Evolutionary conservation across 2,113 vertebrate genomes (phyloP), one percentile per base, ranked within the genome.

Genomic region (Nestor notabilis): DNA sequence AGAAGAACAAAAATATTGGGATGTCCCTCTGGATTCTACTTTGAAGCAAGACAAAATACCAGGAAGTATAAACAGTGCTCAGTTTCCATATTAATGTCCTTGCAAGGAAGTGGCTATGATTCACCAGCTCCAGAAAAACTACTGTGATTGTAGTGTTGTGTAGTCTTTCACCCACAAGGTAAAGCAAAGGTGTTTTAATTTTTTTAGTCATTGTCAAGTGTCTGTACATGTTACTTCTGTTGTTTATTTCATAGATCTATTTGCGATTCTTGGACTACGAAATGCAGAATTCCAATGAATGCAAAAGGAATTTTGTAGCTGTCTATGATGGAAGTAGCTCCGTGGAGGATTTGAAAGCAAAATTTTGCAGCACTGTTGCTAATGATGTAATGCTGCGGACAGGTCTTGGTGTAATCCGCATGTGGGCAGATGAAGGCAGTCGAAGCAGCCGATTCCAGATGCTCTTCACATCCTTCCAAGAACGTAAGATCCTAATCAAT

Each of bases 271-370:
- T 99, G 96, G 99, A 99, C 98, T 99, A 99, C 10, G 99, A 99
- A 98, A 99, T 99, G 99, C 99, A 99, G 97, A 99, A 99, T 94
- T 99, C 99, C 68, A 99, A 99, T 1, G 99, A 99, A 91, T 99
- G 99, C 97, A 99, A 99, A 96, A 98, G 99, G 90, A 99, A 99
- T 96, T 99, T 99, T 75, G 99, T 99, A 95, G 99, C 99, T 3
- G 99, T 99, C 78, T 99, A 99, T n/a, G 99, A 99, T 0, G 99
- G 99, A 46, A 99, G 99, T 98, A 99, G 99, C 72, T 99, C 99
- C 0, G 99, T 99, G 97, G 99, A 99, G 96, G 99, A 99, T 95
- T 96, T 99, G 95, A 99, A 99, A 96, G 99, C 98, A 10, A 99
- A 99, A 95, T 99, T 99, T 97, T 99, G 99, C 97, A 99, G 99